phyloP scores from a whole-genome alignment of 2,888 invertebrate species.

The Eledone cirrhosa region DNA sequence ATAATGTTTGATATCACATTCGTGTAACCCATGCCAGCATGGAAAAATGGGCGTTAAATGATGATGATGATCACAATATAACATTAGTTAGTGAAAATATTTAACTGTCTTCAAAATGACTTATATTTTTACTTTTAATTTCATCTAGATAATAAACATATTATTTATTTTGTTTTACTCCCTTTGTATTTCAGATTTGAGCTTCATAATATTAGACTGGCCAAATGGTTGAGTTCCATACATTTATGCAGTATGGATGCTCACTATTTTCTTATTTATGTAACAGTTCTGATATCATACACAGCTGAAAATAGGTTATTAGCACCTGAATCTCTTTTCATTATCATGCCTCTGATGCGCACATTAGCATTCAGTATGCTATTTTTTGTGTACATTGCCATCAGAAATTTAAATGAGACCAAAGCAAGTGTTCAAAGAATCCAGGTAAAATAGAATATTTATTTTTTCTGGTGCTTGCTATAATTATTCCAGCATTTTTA shows the following conservation, averaged over 20 bases:
- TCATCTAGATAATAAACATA: not conserved
- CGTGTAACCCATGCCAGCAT: too few relatives aligned
- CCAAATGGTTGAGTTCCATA: slow-evolving; percentile 13
- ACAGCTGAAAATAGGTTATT: slow-evolving; percentile 34
- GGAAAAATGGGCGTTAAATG: too few relatives aligned
- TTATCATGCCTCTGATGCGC: slow-evolving; percentile 38
- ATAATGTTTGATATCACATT: too few relatives aligned
- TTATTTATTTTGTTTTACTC: not conserved
- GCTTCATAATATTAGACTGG: not conserved
- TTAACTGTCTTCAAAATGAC: too few relatives aligned
- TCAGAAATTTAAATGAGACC: slow-evolving; percentile 18
- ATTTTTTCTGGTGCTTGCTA: not conserved
- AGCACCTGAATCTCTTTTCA: slow-evolving; percentile 36
- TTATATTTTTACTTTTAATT: not conserved
- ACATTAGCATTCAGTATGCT: slow-evolving; percentile 38
- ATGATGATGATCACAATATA: too few relatives aligned
- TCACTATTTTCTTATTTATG: slow-evolving; percentile 16
- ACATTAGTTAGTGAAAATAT: too few relatives aligned
- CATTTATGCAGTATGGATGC: slow-evolving; percentile 14
- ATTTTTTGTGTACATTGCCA: slow-evolving; percentile 35
- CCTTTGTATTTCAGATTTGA: slow-evolving; percentile 21
- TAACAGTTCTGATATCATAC: slow-evolving; percentile 34
- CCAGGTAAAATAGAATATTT: slow-evolving; percentile 25
- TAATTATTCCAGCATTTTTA: not conserved
- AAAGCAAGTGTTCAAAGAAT: slow-evolving; percentile 16